Conservation (phyloP, 2,113 vertebrate species). For the Cynopterus brachyotis region DNA sequence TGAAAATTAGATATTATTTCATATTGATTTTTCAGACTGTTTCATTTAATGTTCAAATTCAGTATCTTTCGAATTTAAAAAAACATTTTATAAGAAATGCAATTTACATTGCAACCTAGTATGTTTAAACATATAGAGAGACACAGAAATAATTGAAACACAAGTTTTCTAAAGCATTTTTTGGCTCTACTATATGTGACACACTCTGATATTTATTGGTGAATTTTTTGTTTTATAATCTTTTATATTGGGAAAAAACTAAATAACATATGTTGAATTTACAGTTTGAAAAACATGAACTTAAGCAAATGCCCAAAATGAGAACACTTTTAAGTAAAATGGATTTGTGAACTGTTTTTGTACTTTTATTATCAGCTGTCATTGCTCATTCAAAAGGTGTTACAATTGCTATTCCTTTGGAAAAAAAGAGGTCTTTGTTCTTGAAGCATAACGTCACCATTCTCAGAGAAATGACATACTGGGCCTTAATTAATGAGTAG, state of each 20-base stretch:
- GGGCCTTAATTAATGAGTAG: not conserved
- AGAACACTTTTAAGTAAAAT: not conserved
- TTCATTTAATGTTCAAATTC: conserved; percentile 35
- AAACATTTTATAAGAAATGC: not conserved
- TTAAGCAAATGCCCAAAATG: conserved; percentile 15
- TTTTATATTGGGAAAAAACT: not conserved
- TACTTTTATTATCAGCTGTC: not conserved
- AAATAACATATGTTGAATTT: not conserved
- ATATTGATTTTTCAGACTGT: conserved; percentile 12
- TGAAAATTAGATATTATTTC: conserved; percentile 37
- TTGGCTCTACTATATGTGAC: not conserved
- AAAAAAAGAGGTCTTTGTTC: not conserved
- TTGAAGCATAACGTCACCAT: not conserved
- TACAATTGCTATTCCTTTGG: not conserved
- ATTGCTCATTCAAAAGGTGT: not conserved
- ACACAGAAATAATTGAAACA: not conserved
- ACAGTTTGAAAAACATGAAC: not conserved
- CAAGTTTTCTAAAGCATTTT: not conserved
- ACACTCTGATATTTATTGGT: not conserved
- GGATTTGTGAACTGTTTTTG: not conserved
- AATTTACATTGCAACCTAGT: not conserved
- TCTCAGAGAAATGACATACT: not conserved
- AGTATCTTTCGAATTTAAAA: not conserved
- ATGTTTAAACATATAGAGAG: not conserved
- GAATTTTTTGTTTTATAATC: not conserved